A percentile compares a stretch with the other conserved stretches of the same genome.
phyloP scores from a whole-genome alignment of 2,113 vertebrate species.

The Hippocampus guttulatus region DNA sequence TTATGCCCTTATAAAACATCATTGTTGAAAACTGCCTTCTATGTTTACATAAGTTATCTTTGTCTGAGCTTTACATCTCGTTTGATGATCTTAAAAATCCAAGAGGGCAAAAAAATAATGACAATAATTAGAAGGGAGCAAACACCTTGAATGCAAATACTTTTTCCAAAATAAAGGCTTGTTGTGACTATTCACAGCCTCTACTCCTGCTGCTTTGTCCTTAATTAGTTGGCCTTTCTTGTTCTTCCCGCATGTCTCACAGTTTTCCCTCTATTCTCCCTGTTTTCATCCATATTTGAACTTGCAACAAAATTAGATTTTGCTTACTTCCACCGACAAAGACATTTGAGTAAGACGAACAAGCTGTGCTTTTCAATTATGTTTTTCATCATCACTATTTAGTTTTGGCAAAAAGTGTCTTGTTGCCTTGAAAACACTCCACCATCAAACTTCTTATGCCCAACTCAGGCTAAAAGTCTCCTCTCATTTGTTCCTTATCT shows the following conservation, averaged over 20 bases:
- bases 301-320: conserved; percentile 34
- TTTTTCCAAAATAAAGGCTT: conserved; percentile 12
- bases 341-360: conserved; percentile 5
- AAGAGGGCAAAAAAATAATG: too few relatives aligned
- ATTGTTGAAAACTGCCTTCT: too few relatives aligned
- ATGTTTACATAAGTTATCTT: too few relatives aligned
- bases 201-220: conserved; percentile 27
- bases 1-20: too few relatives aligned
- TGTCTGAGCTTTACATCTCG: too few relatives aligned
- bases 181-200: conserved; percentile 13
- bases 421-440: not conserved
- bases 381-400: conserved; percentile 14
- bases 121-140: too few relatives aligned
- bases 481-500: conserved; percentile 4
- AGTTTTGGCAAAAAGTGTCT: not conserved
- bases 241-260: conserved; percentile 25
- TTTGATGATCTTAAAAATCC: too few relatives aligned
- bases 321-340: conserved; percentile 6
- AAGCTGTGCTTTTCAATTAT: conserved; percentile 7
- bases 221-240: conserved; percentile 40
- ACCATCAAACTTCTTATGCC: conserved; percentile 3
- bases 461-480: not conserved
- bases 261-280: conserved; percentile 16
- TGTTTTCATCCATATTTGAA: conserved; percentile 28
- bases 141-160: too few relatives aligned